Evolutionary conservation across 2,888 invertebrate species (phyloP), one percentile per base, ranked within the genome.

Genomic region (Tromatobia lineatoria): DNA sequence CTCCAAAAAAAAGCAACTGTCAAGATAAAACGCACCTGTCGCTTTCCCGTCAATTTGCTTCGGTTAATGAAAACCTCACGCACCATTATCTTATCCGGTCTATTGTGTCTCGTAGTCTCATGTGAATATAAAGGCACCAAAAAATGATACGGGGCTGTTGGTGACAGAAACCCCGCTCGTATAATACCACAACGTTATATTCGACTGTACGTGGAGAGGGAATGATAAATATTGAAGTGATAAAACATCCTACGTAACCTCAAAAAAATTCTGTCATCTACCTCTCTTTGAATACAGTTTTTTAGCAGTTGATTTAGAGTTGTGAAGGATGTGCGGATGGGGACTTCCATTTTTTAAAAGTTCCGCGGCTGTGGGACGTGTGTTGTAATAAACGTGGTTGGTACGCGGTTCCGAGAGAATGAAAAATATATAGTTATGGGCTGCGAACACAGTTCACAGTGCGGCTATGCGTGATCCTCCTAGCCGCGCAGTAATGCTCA

Each of bases 21-120:
- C 47, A 45, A 61, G 76, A 77, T 80, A 69, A 66, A 73, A 64
- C 67, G 45, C 67, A 54, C 50, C 80, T 73, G 75, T 80, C 76
- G 76, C 20, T 80, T 73, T 73, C 15, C 11, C 71, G 74, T 61
- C 61, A 71, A 79, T 76, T 83, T 78, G 23, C 23, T 47, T 50
- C 42, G 52, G 69, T 77, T 80, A 77, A 83, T 80, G 74, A 83
- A 80, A 80, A 80, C 18, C 77, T 69, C 34, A 20, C 45, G 18
- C n/a, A 25, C 42, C 45, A 50, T 80, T 80, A 67, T 75, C 4
- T 67, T 59, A 29, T 52, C 20, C 61, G 18, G 29, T 34, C 52
- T 73, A 61, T 61, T 76, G 71, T 69, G 57, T 42, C 61, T 77
- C 71, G 80, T 76, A 77, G 45, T 59, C 23, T 66, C 38, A 18